Conservation (phyloP, 2,113 vertebrate genomes). For the Morone saxatilis region DNA sequence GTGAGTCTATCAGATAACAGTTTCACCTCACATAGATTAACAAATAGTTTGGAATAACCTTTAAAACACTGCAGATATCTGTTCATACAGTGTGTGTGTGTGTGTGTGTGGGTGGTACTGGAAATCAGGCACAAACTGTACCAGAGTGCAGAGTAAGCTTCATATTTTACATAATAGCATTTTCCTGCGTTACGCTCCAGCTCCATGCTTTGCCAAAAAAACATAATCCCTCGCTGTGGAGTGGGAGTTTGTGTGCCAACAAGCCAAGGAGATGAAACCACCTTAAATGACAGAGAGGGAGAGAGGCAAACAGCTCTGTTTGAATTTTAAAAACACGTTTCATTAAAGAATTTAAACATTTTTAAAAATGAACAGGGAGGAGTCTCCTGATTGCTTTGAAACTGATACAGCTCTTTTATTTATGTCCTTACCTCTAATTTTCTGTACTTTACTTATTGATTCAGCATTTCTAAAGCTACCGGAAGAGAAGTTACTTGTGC, state of each 20-base stretch:
- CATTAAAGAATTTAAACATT: not conserved
- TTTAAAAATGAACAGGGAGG: not conserved
- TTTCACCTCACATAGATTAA: not conserved
- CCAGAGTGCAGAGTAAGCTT: constrained; percentile 48
- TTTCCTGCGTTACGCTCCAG: constrained; percentile 44
- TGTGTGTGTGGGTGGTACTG: not conserved
- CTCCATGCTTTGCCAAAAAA: constrained; percentile 34
- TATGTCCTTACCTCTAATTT: not conserved
- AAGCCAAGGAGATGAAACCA: constrained; percentile 37
- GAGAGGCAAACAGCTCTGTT: not conserved
- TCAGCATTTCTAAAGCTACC: not conserved
- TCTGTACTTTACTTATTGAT: not conserved
- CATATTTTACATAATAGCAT: constrained; percentile 70
- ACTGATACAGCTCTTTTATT: constrained; percentile 1
- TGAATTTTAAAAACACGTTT: not conserved
- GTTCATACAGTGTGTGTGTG: constrained; percentile 10
- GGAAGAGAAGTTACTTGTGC: not conserved
- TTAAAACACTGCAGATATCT: constrained; percentile 36
- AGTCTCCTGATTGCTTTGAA: not conserved
- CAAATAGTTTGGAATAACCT: constrained; percentile 27
- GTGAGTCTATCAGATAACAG: not conserved
- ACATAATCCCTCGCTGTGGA: constrained; percentile 40
- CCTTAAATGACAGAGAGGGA: constrained; percentile 25
- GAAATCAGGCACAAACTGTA: constrained; percentile 50
- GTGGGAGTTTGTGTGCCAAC: constrained; percentile 32